Conservation (phyloP, 2,888 invertebrate species). For the Sicus ferrugineus region DNA sequence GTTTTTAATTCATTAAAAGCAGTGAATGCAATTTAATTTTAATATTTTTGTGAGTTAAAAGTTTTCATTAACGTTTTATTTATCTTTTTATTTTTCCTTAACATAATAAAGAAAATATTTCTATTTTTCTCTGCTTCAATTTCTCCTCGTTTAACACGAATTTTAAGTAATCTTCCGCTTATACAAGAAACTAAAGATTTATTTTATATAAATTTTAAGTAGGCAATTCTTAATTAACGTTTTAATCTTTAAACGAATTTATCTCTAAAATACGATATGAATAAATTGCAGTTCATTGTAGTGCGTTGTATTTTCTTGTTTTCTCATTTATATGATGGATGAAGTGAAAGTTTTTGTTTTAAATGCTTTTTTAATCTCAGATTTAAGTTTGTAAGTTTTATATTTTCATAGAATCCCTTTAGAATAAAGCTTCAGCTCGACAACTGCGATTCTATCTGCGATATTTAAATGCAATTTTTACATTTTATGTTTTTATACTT, state of each 20-base stretch:
- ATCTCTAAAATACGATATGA: slow-evolving; percentile 41
- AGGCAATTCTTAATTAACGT: slow-evolving; percentile 16
- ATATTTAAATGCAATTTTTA: slow-evolving; percentile 28
- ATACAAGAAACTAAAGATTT: slow-evolving; percentile 21
- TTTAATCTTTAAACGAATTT: slow-evolving; percentile 39
- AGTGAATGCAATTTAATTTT: too few relatives aligned
- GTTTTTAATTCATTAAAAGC: not conserved
- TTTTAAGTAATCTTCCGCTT: slow-evolving; percentile 20
- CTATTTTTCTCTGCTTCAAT: not conserved
- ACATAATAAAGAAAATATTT: not conserved
- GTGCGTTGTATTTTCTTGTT: slow-evolving; percentile 9
- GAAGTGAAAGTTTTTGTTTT: not conserved
- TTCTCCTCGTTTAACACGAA: slow-evolving; percentile 15
- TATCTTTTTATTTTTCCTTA: not conserved
- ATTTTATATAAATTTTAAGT: slow-evolving; percentile 18
- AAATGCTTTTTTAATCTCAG: not conserved
- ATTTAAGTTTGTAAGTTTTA: slow-evolving; percentile 23
- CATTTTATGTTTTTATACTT: slow-evolving; percentile 34
- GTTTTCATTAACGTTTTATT: not conserved
- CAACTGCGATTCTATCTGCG: too few relatives aligned
- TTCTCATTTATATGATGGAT: not conserved
- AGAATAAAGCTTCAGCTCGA: too few relatives aligned
- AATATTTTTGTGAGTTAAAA: not conserved
- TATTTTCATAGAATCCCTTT: too few relatives aligned
- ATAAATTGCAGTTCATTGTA: slow-evolving; percentile 27